Conservation (phyloP, 2,113 vertebrate genomes). For the Actenoides lindsayi region DNA sequence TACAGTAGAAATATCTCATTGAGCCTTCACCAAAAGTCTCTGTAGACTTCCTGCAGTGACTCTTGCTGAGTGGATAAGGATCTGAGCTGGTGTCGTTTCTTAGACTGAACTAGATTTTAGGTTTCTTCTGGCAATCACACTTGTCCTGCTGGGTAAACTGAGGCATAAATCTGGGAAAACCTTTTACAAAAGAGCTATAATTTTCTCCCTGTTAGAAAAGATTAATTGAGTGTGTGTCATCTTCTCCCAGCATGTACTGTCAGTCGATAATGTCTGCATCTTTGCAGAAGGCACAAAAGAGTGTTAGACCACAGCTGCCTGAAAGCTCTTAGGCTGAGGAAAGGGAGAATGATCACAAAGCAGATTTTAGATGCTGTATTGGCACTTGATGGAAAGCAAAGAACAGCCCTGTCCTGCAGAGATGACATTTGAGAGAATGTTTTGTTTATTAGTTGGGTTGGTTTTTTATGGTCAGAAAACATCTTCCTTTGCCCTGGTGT, state of each 20-base stretch:
- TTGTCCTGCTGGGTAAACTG: constrained; percentile 43
- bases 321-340: not conserved
- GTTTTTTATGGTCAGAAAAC: not conserved
- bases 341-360: not conserved
- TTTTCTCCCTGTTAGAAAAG: constrained; percentile 13
- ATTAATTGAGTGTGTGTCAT: not conserved
- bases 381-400: not conserved
- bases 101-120: not conserved
- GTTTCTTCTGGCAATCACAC: not conserved
- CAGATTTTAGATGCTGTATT: not conserved
- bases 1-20: not conserved
- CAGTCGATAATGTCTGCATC: not conserved
- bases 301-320: not conserved
- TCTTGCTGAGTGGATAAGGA: not conserved
- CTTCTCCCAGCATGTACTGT: not conserved
- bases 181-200: not conserved
- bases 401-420: not conserved
- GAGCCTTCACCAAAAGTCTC: not conserved
- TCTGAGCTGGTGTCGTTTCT: not conserved
- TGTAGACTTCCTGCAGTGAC: not conserved
- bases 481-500: not conserved
- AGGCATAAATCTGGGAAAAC: constrained; percentile 23
- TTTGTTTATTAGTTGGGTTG: not conserved
- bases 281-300: not conserved
- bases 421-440: not conserved